phyloP scores from a whole-genome alignment of 2,888 invertebrate genomes.

The Micoletzkya japonica region DNA sequence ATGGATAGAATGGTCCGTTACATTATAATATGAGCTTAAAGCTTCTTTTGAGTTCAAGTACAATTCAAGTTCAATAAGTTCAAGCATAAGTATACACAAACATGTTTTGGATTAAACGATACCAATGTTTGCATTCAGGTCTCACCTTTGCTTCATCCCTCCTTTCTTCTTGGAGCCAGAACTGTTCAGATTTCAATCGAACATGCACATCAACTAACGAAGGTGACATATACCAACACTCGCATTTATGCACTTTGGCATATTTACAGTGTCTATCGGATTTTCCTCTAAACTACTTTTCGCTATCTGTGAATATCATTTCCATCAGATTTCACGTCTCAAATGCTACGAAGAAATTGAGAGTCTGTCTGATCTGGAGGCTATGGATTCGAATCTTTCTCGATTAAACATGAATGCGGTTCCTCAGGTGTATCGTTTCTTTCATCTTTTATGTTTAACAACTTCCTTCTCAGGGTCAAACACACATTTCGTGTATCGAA shows the following conservation, averaged over 20 bases:
- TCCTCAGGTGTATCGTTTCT: constrained; percentile 4
- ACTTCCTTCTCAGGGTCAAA: constrained; percentile 1
- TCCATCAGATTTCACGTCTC: constrained; percentile 48
- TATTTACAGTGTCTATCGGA: neutral
- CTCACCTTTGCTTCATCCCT: constrained; percentile 45
- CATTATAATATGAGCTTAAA: no score
- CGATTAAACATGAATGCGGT: constrained; percentile 38
- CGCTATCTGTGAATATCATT: neutral
- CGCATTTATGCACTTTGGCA: no score
- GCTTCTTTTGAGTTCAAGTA: no score
- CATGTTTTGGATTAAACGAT: no score
- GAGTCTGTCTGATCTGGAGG: constrained; percentile 44
- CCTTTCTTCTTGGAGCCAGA: constrained; percentile 44
- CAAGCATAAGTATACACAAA: no score
- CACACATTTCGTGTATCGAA: constrained; percentile 45
- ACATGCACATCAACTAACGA: constrained; percentile 57
- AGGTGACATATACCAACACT: no score
- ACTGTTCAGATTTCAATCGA: constrained; percentile 51
- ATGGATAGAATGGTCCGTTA: constrained; percentile 43
- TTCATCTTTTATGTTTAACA: neutral
- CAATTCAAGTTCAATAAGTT: no score
- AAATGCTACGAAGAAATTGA: constrained; percentile 53
- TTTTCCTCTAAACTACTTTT: neutral
- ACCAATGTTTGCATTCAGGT: neutral
- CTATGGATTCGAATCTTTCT: constrained; percentile 36